Conservation (phyloP, 2,888 invertebrate species). For the Pemphredon lugubris region DNA sequence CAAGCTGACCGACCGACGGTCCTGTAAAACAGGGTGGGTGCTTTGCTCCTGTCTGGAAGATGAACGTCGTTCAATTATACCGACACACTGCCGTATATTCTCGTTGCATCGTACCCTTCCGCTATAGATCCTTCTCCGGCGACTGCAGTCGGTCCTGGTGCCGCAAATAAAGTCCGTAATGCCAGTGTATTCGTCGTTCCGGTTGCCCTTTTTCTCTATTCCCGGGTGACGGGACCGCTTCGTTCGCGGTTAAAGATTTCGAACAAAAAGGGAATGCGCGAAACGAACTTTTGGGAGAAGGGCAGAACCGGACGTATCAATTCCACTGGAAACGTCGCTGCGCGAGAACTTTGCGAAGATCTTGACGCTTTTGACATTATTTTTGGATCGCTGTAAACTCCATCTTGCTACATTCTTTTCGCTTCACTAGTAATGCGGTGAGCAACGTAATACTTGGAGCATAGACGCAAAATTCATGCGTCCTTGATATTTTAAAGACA, state of each 20-base stretch:
- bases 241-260: slow-evolving; percentile 33
- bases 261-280: slow-evolving; percentile 46
- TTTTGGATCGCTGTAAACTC: too few species aligned
- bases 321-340: too few species aligned
- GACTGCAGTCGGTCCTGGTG: slow-evolving; percentile 9
- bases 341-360: too few species aligned
- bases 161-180: slow-evolving; percentile 41
- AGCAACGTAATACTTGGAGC: too few species aligned
- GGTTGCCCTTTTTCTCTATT: slow-evolving; percentile 12
- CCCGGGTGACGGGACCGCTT: slow-evolving; percentile 24
- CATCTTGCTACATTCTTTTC: too few species aligned
- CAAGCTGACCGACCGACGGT: slow-evolving; percentile 28
- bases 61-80: slow-evolving; percentile 62
- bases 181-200: slow-evolving; percentile 19
- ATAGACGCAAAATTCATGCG: too few species aligned
- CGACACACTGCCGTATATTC: slow-evolving; percentile 15
- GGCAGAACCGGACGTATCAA: neutral
- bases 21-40: slow-evolving; percentile 30
- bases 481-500: too few species aligned
- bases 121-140: neutral
- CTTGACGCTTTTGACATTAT: too few species aligned
- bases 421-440: too few species aligned
- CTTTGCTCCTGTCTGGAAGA: slow-evolving; percentile 54
- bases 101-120: neutral
- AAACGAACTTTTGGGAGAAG: slow-evolving; percentile 25